Base-by-base conservation (phyloP, 1,140 invertebrate genomes). In the Zaprionus camerounensis region DNA sequence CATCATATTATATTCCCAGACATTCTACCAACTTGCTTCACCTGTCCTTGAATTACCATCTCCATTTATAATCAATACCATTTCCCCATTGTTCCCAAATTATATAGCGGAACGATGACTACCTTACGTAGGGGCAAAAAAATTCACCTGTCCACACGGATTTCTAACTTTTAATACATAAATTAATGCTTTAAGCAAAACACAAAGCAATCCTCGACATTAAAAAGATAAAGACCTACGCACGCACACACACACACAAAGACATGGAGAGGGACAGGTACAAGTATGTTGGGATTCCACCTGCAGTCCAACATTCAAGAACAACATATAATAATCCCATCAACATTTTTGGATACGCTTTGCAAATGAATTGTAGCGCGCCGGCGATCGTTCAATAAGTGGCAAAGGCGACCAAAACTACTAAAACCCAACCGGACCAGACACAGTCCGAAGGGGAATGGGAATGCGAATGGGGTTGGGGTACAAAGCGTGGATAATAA, bases 331-430 rank as follows among this genome's bases (percentile, higher is more conserved):
- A 90, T 90, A 90, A 90, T 90, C 85, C 85, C 85, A 90, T 90
- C 85, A 90, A 84, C 85, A 90, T 90, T 90, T 90, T 90, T 85
- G 86, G 85, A 90, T 90, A 90, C 85, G 85, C 85, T 90, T 90
- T 91, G 85, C 85, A 90, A 88, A 90, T 88, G 85, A 88, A 88
- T 88, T 90, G 84, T 84, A 78, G 62, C 82, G 69, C 81, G 80
- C 71, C 49, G 46, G 28, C 22, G 24, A 31, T 24, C 53, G 49
- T 71, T 75, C 72, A 75, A 75, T 75, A 75, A 70, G 53, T 72
- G 65, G 68, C 75, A 71, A 71, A 80, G 67, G 67, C 59, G 55
- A 49, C 63, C 81, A 66, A 65, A 57, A 66, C 65, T 49, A 55
- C 46, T 51, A 51, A 51, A 71, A 73, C 62, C 64, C 81, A 70